Conservation (phyloP, 2,797 vertebrate species). For the Danio kyathit region DNA sequence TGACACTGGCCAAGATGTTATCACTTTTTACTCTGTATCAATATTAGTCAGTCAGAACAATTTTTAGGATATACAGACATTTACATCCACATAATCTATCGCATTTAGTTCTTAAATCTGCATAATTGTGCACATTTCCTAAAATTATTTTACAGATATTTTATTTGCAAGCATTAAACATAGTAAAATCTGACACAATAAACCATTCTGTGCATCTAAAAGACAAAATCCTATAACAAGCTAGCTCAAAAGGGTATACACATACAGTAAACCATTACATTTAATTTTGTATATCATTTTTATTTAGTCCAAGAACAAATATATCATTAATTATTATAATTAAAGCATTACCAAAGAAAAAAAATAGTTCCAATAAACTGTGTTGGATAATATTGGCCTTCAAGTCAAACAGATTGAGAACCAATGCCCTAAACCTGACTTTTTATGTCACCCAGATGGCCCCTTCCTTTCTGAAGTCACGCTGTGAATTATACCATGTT, state of each 20-base stretch:
- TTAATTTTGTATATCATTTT: no score
- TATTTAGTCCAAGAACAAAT: no score
- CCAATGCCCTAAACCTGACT: background rate
- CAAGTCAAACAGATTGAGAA: background rate
- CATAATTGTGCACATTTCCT: background rate
- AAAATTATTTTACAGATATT: background rate
- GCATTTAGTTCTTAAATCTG: no score
- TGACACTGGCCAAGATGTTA: no score
- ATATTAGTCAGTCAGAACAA: no score
- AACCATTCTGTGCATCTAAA: background rate
- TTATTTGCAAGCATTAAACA: background rate
- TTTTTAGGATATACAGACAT: no score
- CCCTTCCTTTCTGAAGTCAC: background rate
- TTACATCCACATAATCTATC: background rate
- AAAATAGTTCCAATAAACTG: no score
- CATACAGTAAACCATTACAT: background rate
- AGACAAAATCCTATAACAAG: background rate
- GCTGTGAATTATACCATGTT: background rate
- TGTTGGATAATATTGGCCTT: background rate
- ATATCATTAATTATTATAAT: no score
- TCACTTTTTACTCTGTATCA: no score
- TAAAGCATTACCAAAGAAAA: no score
- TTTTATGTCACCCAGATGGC: background rate
- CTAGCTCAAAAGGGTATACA: background rate
- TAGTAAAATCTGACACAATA: background rate